phyloP scores from a whole-genome alignment of 30 jellyfish, hydroid and myxozoan species.

The Hydractinia symbiolongicarpus region DNA sequence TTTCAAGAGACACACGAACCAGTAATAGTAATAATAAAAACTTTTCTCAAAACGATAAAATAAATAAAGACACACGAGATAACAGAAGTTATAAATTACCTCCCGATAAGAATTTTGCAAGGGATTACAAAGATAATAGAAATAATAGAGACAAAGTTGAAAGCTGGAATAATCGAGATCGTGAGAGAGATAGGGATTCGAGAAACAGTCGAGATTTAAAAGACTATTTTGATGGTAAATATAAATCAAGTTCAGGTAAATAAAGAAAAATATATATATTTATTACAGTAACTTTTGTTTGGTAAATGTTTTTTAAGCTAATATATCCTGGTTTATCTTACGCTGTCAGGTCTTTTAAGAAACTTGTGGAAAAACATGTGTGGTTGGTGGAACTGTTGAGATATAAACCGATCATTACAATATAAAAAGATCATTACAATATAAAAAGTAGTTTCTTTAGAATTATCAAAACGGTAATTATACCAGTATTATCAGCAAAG shows the following conservation, averaged over 20 bases:
- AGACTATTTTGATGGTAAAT: neutral
- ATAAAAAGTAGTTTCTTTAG: no score
- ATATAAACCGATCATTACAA: no score
- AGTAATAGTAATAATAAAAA: neutral
- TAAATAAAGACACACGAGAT: neutral
- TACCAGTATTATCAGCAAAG: no score
- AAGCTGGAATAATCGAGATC: neutral
- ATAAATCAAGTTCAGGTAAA: neutral
- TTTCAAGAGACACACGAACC: neutral
- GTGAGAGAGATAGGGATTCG: neutral
- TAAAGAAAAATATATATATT: no score
- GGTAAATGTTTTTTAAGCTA: no score
- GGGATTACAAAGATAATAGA: constrained; percentile 5
- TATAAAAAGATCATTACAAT: no score
- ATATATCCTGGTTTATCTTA: no score
- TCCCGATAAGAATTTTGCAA: neutral
- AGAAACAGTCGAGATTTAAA: constrained; percentile 11
- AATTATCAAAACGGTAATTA: no score
- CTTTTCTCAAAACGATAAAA: neutral
- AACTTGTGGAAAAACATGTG: no score
- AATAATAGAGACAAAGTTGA: neutral
- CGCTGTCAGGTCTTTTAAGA: no score
- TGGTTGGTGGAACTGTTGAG: no score
- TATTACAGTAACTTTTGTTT: no score
- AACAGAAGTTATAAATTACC: neutral